A percentile compares a stretch with the other conserved stretches of the same genome.
phyloP scores from a whole-genome alignment of 2,888 invertebrate species.

The Clistopyga incitator region DNA sequence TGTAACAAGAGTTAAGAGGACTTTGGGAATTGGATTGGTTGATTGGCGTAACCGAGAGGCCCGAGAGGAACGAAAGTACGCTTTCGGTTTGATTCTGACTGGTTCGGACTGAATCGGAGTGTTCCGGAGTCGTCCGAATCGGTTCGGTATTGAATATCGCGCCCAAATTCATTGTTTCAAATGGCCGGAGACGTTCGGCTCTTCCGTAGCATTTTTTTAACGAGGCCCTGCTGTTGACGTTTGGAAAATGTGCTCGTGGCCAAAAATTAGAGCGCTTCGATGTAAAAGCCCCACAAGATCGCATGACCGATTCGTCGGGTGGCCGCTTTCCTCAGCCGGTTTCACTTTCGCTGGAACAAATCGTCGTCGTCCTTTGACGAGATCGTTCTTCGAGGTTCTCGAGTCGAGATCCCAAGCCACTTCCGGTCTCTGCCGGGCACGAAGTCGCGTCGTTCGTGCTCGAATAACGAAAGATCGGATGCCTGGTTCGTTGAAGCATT shows the following conservation, averaged over 20 bases:
- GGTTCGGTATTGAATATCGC: no score
- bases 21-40: constrained; percentile 37
- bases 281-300: constrained; percentile 24
- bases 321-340: constrained; percentile 3
- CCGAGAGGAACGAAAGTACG: not conserved
- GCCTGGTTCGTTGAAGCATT: constrained; percentile 57
- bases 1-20: constrained; percentile 37
- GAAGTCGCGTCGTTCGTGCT: constrained; percentile 60
- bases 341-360: constrained; percentile 23
- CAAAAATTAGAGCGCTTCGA: constrained; percentile 62
- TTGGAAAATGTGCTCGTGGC: constrained; percentile 37
- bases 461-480: constrained; percentile 9
- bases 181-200: constrained; percentile 27
- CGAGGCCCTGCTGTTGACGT: not conserved
- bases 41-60: not conserved
- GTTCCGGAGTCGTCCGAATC: no score
- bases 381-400: constrained; percentile 40
- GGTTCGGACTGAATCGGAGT: no score
- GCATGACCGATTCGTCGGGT: not conserved
- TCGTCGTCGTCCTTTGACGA: constrained; percentile 16
- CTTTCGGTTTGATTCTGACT: no score
- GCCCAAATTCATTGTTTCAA: constrained; percentile 33
- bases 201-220: constrained; percentile 13
- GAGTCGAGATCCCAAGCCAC: constrained; percentile 51
- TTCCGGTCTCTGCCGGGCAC: constrained; percentile 36